Base-by-base conservation (phyloP, 2,797 vertebrate species). In the Monodelphis domestica region DNA sequence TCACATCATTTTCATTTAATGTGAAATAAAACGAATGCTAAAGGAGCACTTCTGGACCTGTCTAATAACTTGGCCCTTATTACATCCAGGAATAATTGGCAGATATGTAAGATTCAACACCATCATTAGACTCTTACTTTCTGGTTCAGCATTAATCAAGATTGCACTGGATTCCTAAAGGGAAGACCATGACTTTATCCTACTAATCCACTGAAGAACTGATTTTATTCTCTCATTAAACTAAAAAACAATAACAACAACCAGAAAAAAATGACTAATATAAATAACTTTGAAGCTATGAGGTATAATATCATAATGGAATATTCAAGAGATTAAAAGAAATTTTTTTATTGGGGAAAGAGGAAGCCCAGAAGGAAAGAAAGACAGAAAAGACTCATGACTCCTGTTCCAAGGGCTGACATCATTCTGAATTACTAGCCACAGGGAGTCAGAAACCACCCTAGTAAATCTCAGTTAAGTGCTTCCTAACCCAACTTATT, bases 1-100 rank as follows among this genome's bases (percentile, higher is more conserved):
- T 97, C 87, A 95, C 91, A 90, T 91, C 91, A 45, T 95, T 96
- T 96, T 95, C 90, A 96, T 94, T 96, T 97, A 96, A 94, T 93
- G 92, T 4, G 14, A 92, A 92, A 95, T 96, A 70, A 87, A 95
- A 96, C 94, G 94, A 96, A 95, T 12, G 52, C 26, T 21, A 53
- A 90, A 90, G 0, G 11, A 97, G 55, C 11, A 50, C 30, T 88
- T 95, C 54, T 96, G 26, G 2, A 90, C 87, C 12, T 92, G 56
- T 30, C 52, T 52, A 2, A 4, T 0, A 3, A 59, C 94, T 90
- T 94, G 94, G 78, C 38, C 14, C 24, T 91, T 26, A 87, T 55
- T 94, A 63, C 91, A 93, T 93, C 51, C 53, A 52, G 29, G 12
- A 52, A 88, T 95, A 95, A 94, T n/a, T 56, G 94, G 51, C 93